These are phyloP conservation scores for Picus viridis DNA, from an alignment of 2,797 vertebrate genomes.

Conservation along the genomic window DNA sequence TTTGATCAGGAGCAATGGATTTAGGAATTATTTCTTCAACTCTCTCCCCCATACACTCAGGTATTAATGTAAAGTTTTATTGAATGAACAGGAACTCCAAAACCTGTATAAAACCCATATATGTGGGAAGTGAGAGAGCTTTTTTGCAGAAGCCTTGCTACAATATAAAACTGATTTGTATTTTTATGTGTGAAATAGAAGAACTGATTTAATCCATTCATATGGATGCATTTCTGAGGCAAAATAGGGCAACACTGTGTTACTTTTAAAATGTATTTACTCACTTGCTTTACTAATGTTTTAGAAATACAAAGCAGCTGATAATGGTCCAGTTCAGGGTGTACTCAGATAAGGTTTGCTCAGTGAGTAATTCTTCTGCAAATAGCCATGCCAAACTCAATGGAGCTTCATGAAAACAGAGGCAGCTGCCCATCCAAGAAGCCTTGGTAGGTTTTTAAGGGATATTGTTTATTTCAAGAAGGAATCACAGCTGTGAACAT, in stretches of 20 bases:
- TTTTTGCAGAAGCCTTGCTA: neutral
- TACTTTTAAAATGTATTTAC: neutral
- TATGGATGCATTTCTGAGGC: neutral
- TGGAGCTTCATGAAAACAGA: neutral
- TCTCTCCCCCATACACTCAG: slow-evolving; percentile 9
- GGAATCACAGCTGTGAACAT: neutral
- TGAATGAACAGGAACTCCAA: neutral
- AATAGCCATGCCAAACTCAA: neutral
- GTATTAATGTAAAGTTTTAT: slow-evolving; percentile 34
- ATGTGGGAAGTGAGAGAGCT: neutral
- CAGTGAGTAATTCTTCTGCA: neutral
- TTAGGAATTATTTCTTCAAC: neutral
- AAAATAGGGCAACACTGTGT: neutral
- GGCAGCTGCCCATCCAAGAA: neutral
- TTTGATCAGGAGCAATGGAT: neutral
- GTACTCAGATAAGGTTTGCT: neutral
- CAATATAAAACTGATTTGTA: neutral
- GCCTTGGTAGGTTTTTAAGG: neutral
- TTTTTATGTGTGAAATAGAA: neutral
- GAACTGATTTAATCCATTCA: neutral
- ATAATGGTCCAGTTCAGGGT: neutral
- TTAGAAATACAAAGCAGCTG: neutral
- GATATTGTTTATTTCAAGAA: neutral
- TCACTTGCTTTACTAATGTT: slow-evolving; percentile 12
- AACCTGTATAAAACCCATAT: neutral